These are phyloP conservation scores for Trematomus bernacchii DNA, from an alignment of 2,797 vertebrate species.

Conservation along the genomic window DNA sequence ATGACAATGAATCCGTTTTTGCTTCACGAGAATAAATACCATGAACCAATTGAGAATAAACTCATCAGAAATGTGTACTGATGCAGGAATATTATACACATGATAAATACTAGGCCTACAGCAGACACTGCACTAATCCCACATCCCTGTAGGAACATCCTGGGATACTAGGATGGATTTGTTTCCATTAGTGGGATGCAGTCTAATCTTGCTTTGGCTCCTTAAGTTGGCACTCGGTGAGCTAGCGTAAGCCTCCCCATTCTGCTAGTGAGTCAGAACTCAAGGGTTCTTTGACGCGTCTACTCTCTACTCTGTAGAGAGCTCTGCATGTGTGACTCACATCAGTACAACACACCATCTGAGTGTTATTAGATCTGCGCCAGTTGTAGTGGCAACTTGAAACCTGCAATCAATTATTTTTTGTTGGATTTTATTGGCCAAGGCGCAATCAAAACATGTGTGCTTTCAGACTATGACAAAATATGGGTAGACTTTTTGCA, in stretches of 20 bases:
- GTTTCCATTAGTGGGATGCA: slow-evolving; percentile 37
- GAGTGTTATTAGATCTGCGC: neutral
- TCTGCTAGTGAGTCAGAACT: slow-evolving; percentile 29
- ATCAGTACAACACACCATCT: neutral
- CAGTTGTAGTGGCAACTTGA: neutral
- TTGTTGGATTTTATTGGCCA: neutral
- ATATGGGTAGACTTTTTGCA: too few species aligned
- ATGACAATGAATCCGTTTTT: slow-evolving; percentile 28
- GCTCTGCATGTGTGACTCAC: slow-evolving; percentile 3
- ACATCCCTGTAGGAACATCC: slow-evolving; percentile 7
- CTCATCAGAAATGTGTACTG: neutral
- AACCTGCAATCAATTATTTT: neutral
- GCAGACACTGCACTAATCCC: neutral
- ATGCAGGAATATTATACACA: neutral
- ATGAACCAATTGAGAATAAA: slow-evolving; percentile 5
- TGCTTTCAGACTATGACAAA: too few species aligned
- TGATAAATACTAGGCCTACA: neutral
- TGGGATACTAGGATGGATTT: slow-evolving; percentile 31
- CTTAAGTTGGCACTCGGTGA: slow-evolving; percentile 14
- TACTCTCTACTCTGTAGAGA: slow-evolving; percentile 5
- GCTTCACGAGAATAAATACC: neutral
- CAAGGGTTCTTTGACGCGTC: slow-evolving; percentile 17
- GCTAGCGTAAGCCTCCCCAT: slow-evolving; percentile 17
- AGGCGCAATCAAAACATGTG: too few species aligned
- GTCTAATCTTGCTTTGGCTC: slow-evolving; percentile 42